phyloP scores from a whole-genome alignment of 2,797 vertebrate genomes.

The Pteropus rufus region DNA sequence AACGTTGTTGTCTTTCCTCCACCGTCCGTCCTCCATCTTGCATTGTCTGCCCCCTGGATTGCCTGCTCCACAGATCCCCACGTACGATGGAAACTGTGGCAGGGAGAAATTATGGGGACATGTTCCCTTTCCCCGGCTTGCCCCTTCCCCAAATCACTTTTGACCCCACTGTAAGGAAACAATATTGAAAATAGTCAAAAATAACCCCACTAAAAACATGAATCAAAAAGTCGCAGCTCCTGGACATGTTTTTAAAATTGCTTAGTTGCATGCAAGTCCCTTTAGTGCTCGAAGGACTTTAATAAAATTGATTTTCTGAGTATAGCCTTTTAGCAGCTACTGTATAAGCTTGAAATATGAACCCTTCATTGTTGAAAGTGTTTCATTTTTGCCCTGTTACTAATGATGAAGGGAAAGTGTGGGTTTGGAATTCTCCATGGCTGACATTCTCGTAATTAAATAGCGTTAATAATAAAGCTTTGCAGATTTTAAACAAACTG shows the following conservation, averaged over 20 bases:
- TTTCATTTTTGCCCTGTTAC: slow-evolving; percentile 96
- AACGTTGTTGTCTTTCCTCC: background rate
- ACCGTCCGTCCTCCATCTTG: background rate
- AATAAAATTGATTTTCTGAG: slow-evolving; percentile 99
- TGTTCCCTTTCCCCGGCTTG: slow-evolving; percentile 61
- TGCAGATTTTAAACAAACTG: slow-evolving; percentile 95
- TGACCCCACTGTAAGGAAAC: slow-evolving; percentile 90
- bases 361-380: slow-evolving; percentile 97
- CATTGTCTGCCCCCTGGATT: slow-evolving; percentile 35
- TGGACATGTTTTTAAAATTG: slow-evolving; percentile 97
- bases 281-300: slow-evolving; percentile 98
- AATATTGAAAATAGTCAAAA: slow-evolving; percentile 92
- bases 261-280: slow-evolving; percentile 96
- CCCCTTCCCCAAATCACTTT: slow-evolving; percentile 82
- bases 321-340: slow-evolving; percentile 97
- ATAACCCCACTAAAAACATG: slow-evolving; percentile 91
- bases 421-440: slow-evolving; percentile 95
- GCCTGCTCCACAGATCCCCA: slow-evolving; percentile 50
- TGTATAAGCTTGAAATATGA: slow-evolving; percentile 99
- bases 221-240: slow-evolving; percentile 89
- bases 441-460: slow-evolving; percentile 99
- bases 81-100: slow-evolving; percentile 78
- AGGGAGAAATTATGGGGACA: slow-evolving; percentile 75
- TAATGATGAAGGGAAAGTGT: slow-evolving; percentile 95
- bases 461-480: slow-evolving; percentile 97